Conservation (phyloP, 2,888 invertebrate genomes). For the Heliconius erato region DNA sequence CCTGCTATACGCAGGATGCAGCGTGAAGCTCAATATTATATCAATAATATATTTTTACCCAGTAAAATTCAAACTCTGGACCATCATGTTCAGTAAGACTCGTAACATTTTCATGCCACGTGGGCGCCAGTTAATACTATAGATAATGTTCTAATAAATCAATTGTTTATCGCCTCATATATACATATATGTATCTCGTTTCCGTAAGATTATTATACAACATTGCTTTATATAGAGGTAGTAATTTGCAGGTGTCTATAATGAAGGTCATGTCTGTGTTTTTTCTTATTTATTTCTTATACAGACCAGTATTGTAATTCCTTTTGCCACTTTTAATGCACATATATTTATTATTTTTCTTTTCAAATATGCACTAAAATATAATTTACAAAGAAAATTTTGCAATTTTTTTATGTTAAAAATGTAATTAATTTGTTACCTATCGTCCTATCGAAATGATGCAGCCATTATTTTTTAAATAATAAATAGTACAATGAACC, state of each 20-base stretch:
- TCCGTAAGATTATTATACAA: neutral
- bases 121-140: neutral
- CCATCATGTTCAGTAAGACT: neutral
- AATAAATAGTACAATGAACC: constrained; percentile 10
- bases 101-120: no score
- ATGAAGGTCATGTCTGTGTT: neutral
- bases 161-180: neutral
- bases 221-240: neutral
- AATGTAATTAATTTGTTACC: neutral
- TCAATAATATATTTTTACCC: no score
- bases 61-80: neutral
- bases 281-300: neutral
- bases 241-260: constrained; percentile 3
- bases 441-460: no score
- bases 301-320: neutral
- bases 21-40: no score
- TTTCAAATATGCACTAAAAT: neutral
- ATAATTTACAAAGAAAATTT: neutral
- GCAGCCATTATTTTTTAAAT: neutral
- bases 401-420: neutral
- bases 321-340: neutral
- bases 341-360: neutral
- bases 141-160: constrained; percentile 2
- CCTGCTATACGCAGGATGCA: no score
- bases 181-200: constrained; percentile 1